These are phyloP conservation scores for Ceyx erithaca DNA, from an alignment of 2,797 vertebrate species.

Conservation along the genomic window DNA sequence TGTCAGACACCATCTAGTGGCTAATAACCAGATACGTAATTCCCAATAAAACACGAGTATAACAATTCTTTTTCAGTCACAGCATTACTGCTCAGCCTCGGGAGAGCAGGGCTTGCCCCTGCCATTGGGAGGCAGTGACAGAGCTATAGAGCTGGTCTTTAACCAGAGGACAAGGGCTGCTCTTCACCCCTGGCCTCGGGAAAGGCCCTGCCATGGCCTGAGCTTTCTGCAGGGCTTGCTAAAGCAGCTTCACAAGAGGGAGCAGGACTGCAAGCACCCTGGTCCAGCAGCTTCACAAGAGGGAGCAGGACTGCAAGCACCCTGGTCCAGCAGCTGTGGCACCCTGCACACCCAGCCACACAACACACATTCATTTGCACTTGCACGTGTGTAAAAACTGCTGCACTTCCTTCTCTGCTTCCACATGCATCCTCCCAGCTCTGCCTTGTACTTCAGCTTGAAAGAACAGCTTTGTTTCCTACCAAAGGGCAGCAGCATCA, in stretches of 20 bases:
- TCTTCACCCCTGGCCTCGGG: not conserved
- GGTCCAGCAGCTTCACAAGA: not conserved
- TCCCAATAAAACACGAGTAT: not conserved
- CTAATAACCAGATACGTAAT: not conserved
- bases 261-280: not conserved
- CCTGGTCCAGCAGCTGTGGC: not conserved
- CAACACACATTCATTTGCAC: not conserved
- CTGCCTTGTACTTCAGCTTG: not conserved
- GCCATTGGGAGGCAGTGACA: not conserved
- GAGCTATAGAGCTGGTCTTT: not conserved
- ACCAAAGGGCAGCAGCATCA: not conserved
- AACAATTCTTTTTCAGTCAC: not conserved
- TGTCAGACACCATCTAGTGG: constrained; percentile 15
- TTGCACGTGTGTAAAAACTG: not conserved
- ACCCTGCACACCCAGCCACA: not conserved
- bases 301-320: not conserved
- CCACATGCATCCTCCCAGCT: not conserved
- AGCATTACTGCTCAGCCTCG: not conserved
- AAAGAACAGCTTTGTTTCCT: not conserved
- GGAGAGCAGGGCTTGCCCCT: not conserved
- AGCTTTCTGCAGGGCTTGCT: not conserved
- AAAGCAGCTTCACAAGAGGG: not conserved
- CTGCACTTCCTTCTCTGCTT: not conserved
- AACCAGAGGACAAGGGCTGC: not conserved
- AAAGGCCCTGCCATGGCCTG: not conserved